Base-by-base conservation (phyloP, 1,140 invertebrate genomes). In the Cataglyphis hispanica region DNA sequence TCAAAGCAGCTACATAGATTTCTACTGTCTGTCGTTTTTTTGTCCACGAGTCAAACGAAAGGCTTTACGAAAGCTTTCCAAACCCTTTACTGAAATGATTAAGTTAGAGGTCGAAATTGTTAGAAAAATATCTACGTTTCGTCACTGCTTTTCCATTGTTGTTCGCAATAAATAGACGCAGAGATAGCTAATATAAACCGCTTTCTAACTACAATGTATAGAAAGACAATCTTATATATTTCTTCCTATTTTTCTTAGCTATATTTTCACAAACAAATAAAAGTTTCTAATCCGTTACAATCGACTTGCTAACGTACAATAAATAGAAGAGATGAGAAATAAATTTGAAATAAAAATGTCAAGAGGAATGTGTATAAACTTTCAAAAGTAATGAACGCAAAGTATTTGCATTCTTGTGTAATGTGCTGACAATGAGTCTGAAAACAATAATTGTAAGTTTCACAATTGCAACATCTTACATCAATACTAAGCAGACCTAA, bases 61-160 rank as follows among this genome's bases (percentile, higher is more conserved):
- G 86, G 86, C 87, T 93, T 95, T 93, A 93, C 92, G 91, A 87
- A 91, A 86, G 89, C 78, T 86, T 16, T 37, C 22, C 11, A 90
- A 94, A 91, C 90, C 92, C 91, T 93, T 93, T 88, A 91, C n/a
- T 22, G 16, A 77, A 87, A 87, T 27, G 46, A 31, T 72, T 31
- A 34, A 34, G 7, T 43, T n/a, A 25, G 25, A 46, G 19, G 10
- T 22, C 19, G 4, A 63, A 34, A 40, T 63, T 3, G 10, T 61
- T 1, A 40, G 25, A 77, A 50, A 77, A 11, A 0, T 16, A 16
- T 77, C 0, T 43, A 2, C 0, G 5, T 25, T 16, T 22, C 0
- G 43, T 60, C 8, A 25, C 8, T 31, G 43, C 46, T 66, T 66
- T 13, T 22, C 11, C 46, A 2, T 1, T 2, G 13, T 40, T 19